These are phyloP conservation scores for Tenthredo scrophulariae DNA, from an alignment of 2,888 invertebrate species.

Conservation along the genomic window DNA sequence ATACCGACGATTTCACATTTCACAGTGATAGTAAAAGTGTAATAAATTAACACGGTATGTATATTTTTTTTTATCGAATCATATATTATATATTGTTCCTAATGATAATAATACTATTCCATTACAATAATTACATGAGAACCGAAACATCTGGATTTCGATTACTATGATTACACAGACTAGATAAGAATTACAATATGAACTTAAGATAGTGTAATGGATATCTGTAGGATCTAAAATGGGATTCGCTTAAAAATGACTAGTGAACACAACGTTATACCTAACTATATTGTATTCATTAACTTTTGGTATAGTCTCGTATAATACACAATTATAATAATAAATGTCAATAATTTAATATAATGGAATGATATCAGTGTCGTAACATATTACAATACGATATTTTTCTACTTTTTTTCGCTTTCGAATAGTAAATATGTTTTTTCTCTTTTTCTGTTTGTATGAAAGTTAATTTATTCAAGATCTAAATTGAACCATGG, in stretches of 20 bases:
- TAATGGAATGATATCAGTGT: slow-evolving; percentile 8
- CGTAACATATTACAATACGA: not conserved
- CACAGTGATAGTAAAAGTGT: not conserved
- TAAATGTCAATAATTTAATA: slow-evolving; percentile 13
- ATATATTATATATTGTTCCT: slow-evolving; percentile 58
- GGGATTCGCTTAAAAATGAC: slow-evolving; percentile 45
- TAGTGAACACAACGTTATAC: slow-evolving; percentile 59
- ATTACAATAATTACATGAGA: slow-evolving; percentile 61
- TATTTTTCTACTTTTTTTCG: not conserved
- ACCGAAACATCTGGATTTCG: slow-evolving; percentile 17
- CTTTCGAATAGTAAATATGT: not conserved
- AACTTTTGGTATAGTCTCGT: slow-evolving; percentile 25
- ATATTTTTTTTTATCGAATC: slow-evolving; percentile 58
- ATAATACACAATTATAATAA: slow-evolving; percentile 36
- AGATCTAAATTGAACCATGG: not conserved
- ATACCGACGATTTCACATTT: not conserved
- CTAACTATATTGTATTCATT: slow-evolving; percentile 52
- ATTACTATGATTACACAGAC: slow-evolving; percentile 51
- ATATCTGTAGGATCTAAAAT: slow-evolving; percentile 24
- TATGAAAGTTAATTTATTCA: not conserved
- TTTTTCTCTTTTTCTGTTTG: not conserved
- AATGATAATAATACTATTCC: slow-evolving; percentile 58
- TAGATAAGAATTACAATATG: slow-evolving; percentile 44
- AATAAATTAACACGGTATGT: not conserved
- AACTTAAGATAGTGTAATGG: slow-evolving; percentile 14